Conservation (phyloP, 2,797 vertebrate species). For the Enteromius viviparus region DNA sequence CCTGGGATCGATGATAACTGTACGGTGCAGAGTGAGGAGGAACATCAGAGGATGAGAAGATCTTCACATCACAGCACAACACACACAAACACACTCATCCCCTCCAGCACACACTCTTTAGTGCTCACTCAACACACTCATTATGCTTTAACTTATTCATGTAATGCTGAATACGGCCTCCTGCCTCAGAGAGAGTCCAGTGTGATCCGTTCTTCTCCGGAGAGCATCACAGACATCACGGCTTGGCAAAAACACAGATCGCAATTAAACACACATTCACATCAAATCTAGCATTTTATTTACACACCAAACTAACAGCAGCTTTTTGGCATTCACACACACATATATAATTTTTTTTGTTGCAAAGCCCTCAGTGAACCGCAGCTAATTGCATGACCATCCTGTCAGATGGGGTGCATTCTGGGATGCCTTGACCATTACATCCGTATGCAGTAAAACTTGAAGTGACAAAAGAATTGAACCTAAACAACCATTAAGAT, state of each 20-base stretch:
- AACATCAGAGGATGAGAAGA: constrained; percentile 77
- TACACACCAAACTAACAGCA: neutral
- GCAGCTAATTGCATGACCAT: neutral
- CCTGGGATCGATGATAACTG: neutral
- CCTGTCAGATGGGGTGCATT: constrained; percentile 32
- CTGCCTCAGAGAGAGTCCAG: neutral
- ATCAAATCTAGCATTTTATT: neutral
- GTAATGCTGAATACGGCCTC: constrained; percentile 73
- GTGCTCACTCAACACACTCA: constrained; percentile 77
- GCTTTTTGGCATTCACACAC: neutral
- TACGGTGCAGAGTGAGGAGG: constrained; percentile 63
- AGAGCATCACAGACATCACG: neutral
- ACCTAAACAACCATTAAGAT: neutral
- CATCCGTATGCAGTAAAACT: neutral
- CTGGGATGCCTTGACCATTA: neutral
- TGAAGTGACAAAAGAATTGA: neutral
- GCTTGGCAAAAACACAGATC: neutral
- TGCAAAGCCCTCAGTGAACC: neutral
- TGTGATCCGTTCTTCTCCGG: neutral
- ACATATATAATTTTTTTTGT: neutral
- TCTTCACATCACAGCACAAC: constrained; percentile 80
- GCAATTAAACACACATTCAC: neutral
- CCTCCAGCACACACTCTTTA: constrained; percentile 75
- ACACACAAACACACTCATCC: constrained; percentile 77
- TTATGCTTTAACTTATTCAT: constrained; percentile 73